Conservation (phyloP, 2,113 vertebrate genomes). For the Oreochromis aureus region DNA sequence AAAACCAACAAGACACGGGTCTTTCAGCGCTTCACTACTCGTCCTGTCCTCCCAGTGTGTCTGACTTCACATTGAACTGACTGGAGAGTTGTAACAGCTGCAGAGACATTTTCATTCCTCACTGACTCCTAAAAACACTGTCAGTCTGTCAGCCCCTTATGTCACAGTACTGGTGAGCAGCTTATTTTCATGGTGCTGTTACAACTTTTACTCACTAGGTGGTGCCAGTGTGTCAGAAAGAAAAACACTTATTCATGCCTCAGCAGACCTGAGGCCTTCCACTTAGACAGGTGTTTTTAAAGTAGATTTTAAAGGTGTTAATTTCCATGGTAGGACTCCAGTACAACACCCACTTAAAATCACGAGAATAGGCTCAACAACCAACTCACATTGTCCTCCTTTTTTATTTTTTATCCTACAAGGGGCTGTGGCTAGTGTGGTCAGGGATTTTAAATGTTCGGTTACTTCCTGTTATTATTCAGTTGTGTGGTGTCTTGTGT, state of each 20-base stretch:
- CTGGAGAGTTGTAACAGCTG: neutral
- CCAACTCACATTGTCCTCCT: neutral
- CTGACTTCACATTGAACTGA: neutral
- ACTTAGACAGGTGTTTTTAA: conserved; percentile 21
- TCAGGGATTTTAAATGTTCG: conserved; percentile 45
- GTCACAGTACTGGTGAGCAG: neutral
- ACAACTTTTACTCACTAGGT: conserved; percentile 25
- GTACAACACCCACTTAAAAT: neutral
- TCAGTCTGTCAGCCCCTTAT: neutral
- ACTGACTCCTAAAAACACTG: neutral
- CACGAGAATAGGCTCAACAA: neutral
- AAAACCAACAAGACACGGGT: neutral
- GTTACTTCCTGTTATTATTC: conserved; percentile 27
- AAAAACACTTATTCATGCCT: neutral
- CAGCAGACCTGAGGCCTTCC: conserved; percentile 21
- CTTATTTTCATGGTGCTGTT: conserved; percentile 10
- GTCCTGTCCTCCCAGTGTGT: conserved; percentile 1
- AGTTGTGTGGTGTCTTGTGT: conserved; percentile 29
- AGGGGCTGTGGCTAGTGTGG: neutral
- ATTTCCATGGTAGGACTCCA: neutral
- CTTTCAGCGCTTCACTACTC: conserved; percentile 2
- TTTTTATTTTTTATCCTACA: conserved; percentile 26
- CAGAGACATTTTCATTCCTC: conserved; percentile 11
- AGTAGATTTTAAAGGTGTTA: neutral
- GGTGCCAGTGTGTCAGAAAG: conserved; percentile 18